A percentile compares a stretch with the other conserved stretches of the same genome.
Evolutionary conservation across 2,797 vertebrate genomes (phyloP).

Genomic region (Myoxocephalus aenaeus): DNA sequence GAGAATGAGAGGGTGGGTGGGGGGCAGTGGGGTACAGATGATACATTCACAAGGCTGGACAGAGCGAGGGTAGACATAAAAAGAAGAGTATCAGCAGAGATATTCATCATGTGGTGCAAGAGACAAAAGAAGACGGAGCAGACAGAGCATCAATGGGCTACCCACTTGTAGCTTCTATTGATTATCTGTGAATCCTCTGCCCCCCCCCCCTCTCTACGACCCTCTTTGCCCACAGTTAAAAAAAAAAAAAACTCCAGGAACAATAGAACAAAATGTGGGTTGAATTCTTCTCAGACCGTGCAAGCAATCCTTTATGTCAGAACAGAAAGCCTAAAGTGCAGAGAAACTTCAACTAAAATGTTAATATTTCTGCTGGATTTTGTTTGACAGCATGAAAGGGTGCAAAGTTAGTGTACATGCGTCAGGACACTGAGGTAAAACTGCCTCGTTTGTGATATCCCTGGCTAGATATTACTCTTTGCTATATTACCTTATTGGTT

Average conservation of each 20-base stretch:
- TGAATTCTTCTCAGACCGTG: constrained; percentile 39
- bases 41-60: constrained; percentile 28
- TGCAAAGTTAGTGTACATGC: constrained; percentile 27
- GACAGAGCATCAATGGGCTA: constrained; percentile 44
- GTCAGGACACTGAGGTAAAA: neutral
- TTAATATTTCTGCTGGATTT: constrained; percentile 16
- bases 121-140: constrained; percentile 39
- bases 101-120: constrained; percentile 32
- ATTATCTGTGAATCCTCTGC: constrained; percentile 59
- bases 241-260: constrained; percentile 22
- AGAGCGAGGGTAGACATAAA: constrained; percentile 9
- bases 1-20: neutral
- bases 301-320: constrained; percentile 22
- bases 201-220: neutral
- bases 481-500: neutral
- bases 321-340: constrained; percentile 38
- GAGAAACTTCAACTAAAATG: neutral
- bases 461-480: neutral
- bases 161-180: constrained; percentile 64
- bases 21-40: neutral
- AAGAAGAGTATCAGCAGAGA: constrained; percentile 32
- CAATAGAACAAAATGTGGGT: constrained; percentile 36
- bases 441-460: neutral
- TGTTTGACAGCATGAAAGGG: constrained; percentile 39
- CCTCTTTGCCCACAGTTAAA: constrained; percentile 8